These are phyloP conservation scores for Notolabrus celidotus DNA, from an alignment of 2,797 vertebrate genomes.

Conservation along the genomic window DNA sequence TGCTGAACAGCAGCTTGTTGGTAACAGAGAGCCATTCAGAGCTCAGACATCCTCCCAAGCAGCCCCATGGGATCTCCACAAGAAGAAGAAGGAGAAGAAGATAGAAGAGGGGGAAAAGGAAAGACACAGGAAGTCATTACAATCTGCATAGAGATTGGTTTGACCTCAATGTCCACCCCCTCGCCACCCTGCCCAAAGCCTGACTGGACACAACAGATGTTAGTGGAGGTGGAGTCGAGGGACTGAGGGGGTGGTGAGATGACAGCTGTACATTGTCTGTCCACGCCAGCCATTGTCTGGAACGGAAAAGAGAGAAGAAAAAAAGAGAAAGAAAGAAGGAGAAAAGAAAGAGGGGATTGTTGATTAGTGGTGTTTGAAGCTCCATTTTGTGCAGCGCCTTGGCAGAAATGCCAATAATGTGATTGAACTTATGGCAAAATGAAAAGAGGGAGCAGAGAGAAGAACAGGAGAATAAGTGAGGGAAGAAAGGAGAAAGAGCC, in stretches of 20 bases:
- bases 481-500: constrained; percentile 6
- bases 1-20: constrained; percentile 56
- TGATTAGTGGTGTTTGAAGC: constrained; percentile 50
- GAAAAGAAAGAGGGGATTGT: constrained; percentile 25
- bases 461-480: constrained; percentile 18
- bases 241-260: constrained; percentile 2
- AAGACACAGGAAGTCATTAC: constrained; percentile 77
- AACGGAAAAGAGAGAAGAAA: constrained; percentile 24
- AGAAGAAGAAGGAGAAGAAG: constrained; percentile 38
- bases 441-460: constrained; percentile 25
- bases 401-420: constrained; percentile 50
- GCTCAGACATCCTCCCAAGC: constrained; percentile 64
- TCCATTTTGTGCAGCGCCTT: constrained; percentile 43
- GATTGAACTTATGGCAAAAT: constrained; percentile 47
- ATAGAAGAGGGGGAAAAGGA: background rate
- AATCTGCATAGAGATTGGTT: constrained; percentile 77
- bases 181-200: constrained; percentile 49
- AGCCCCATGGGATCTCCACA: constrained; percentile 39
- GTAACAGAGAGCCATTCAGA: constrained; percentile 74
- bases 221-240: constrained; percentile 65
- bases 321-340: background rate
- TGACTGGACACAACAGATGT: constrained; percentile 86
- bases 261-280: constrained; percentile 84
- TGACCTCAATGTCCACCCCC: constrained; percentile 72
- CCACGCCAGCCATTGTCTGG: constrained; percentile 73